Conservation (phyloP, 2,888 invertebrate species). For the Teleogryllus oceanicus region DNA sequence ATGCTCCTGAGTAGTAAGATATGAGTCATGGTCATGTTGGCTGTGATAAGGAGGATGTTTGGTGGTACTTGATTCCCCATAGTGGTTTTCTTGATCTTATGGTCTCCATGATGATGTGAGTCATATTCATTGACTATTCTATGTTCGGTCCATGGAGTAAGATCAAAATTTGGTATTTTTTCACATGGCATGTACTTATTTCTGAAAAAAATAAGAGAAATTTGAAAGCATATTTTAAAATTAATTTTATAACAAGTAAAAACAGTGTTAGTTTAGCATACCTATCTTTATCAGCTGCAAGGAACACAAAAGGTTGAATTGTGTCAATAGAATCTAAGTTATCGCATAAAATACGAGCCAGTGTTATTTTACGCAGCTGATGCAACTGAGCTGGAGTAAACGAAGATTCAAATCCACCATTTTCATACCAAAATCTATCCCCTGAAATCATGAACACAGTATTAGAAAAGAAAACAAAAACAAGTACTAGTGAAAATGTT, state of each 20-base stretch:
- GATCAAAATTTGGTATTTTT: conserved; percentile 55
- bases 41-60: neutral
- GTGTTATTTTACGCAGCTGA: conserved; percentile 65
- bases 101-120: neutral
- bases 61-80: neutral
- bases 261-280: conserved; percentile 29
- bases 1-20: neutral
- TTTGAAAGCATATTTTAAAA: no score
- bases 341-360: conserved; percentile 69
- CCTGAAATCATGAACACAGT: conserved; percentile 29
- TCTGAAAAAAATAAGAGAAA: conserved; percentile 41
- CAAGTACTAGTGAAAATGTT: neutral
- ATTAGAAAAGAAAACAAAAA: neutral
- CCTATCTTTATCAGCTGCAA: conserved; percentile 54
- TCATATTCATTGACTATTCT: conserved; percentile 22
- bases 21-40: conserved; percentile 7
- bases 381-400: conserved; percentile 74
- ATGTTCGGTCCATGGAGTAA: conserved; percentile 60
- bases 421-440: conserved; percentile 62
- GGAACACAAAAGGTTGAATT: conserved; percentile 68
- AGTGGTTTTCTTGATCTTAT: neutral
- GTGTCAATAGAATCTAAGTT: conserved; percentile 63
- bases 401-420: conserved; percentile 66
- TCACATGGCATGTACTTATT: conserved; percentile 60
- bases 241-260: neutral